These are phyloP conservation scores for Perca flavescens DNA, from an alignment of 2,113 vertebrate species.

Conservation along the genomic window DNA sequence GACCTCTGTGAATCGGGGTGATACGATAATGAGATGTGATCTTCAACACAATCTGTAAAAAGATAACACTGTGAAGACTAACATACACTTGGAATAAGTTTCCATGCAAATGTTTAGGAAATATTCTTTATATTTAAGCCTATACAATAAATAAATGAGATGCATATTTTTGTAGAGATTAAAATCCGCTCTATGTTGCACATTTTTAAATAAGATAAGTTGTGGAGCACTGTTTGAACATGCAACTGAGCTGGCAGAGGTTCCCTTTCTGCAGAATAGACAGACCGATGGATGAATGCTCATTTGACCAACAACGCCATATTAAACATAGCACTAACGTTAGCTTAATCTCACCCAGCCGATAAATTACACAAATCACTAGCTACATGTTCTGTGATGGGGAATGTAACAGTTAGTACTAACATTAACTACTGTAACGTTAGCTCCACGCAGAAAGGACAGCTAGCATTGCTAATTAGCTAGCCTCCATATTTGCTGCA, in stretches of 20 bases:
- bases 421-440: background rate
- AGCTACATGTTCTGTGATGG: too few species aligned
- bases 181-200: background rate
- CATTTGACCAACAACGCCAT: background rate
- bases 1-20: background rate
- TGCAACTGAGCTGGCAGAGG: background rate
- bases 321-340: background rate
- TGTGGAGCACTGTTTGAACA: too few species aligned
- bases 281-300: background rate
- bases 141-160: too few species aligned
- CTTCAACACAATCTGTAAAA: constrained; percentile 54
- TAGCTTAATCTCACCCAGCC: background rate
- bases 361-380: background rate
- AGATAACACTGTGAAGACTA: constrained; percentile 1
- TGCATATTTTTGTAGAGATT: too few species aligned
- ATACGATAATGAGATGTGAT: background rate
- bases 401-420: background rate
- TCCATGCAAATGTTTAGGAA: background rate
- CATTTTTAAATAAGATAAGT: background rate
- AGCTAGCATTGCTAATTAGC: constrained; percentile 45
- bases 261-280: background rate
- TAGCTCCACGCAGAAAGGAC: background rate
- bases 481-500: constrained; percentile 35
- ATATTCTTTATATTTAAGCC: fast-evolving
- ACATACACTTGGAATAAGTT: background rate